Percentiles rank a stretch among this genome's conserved stretches.
phyloP scores from a whole-genome alignment of 2,888 invertebrate genomes.

The Drosophila meridionalis region DNA sequence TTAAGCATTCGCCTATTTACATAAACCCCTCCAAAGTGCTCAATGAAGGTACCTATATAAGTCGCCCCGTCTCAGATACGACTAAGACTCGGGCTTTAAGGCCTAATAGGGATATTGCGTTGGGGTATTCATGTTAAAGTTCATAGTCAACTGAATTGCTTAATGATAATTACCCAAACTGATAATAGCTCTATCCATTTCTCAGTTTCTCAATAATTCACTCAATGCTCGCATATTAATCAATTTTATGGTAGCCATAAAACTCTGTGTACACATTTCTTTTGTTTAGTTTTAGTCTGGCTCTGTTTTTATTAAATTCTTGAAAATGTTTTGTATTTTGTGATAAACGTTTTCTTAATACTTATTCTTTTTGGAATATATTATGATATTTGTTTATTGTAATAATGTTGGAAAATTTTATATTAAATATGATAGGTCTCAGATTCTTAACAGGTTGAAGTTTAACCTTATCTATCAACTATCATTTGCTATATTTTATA shows the following conservation, averaged over 20 bases:
- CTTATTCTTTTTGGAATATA: not conserved
- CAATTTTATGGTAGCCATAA: constrained; percentile 14
- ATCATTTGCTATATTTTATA: not conserved
- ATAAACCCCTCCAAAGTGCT: constrained; percentile 39
- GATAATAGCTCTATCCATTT: constrained; percentile 5
- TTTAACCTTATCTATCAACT: not conserved
- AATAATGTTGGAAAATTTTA: not conserved
- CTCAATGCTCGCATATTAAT: not conserved
- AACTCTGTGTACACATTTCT: not conserved
- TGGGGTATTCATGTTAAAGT: not conserved
- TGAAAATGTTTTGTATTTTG: not conserved
- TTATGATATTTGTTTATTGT: not conserved
- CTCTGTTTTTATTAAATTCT: not conserved
- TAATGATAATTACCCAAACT: constrained; percentile 4
- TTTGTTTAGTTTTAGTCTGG: not conserved
- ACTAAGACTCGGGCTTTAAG: constrained; percentile 24
- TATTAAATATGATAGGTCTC: not conserved
- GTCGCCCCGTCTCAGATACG: constrained; percentile 37
- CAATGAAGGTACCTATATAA: constrained; percentile 39
- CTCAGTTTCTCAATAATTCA: not conserved
- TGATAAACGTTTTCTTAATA: not conserved
- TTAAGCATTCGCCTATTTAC: constrained; percentile 61
- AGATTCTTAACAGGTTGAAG: not conserved
- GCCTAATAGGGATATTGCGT: constrained; percentile 12
- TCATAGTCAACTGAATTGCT: constrained; percentile 7